Conservation (phyloP, 2,113 vertebrate species). For the Phyllopteryx taeniolatus region DNA sequence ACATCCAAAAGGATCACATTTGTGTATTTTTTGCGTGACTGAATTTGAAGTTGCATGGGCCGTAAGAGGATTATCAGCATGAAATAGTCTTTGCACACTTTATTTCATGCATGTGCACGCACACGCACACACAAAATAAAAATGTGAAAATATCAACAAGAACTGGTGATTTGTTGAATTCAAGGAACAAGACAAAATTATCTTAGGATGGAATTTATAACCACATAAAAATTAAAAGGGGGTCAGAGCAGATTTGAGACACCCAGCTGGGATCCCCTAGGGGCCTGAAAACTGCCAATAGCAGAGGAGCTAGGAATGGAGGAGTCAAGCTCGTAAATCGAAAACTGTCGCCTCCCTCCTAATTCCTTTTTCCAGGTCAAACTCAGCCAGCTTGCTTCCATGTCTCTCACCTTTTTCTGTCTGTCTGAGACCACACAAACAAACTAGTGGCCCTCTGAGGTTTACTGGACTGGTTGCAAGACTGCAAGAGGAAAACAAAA, state of each 20-base stretch:
- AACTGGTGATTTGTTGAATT: background rate
- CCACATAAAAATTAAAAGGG: conserved; percentile 12
- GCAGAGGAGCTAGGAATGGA: conserved; percentile 17
- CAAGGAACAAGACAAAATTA: conserved; percentile 12
- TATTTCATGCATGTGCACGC: background rate
- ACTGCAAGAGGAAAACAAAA: background rate
- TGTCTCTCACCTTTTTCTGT: conserved; percentile 22
- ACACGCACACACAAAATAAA: background rate
- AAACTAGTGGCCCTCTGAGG: background rate
- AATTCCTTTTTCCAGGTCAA: conserved; percentile 41
- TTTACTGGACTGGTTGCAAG: background rate
- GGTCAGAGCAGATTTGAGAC: conserved; percentile 25
- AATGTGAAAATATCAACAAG: background rate
- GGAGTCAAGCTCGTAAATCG: conserved; percentile 43
- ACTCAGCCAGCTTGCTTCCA: background rate
- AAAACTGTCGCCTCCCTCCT: conserved; percentile 11
- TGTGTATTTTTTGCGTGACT: conserved; percentile 3
- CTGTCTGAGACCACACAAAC: conserved; percentile 7
- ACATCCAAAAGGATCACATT: conserved; percentile 9
- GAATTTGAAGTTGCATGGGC: conserved; percentile 21
- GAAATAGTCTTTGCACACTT: conserved; percentile 34
- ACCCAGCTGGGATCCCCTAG: conserved; percentile 26
- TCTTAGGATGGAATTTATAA: conserved; percentile 16
- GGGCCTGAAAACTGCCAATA: conserved; percentile 29
- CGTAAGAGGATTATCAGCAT: conserved; percentile 61